Conservation (phyloP, 2,888 invertebrate genomes). For the Aphodius granarius region DNA sequence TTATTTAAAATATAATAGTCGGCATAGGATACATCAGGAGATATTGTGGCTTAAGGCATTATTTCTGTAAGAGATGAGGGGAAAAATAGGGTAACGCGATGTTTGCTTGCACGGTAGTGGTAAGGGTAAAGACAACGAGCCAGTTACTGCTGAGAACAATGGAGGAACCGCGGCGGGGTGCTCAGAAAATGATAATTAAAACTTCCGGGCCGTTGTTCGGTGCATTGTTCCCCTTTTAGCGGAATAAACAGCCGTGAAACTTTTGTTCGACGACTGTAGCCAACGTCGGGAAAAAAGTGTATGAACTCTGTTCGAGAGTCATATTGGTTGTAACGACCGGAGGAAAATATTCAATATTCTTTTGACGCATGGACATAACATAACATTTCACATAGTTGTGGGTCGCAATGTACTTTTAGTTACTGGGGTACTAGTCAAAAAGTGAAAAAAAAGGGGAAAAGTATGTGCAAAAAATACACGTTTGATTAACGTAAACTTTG, state of each 20-base stretch:
- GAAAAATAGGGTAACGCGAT: not conserved
- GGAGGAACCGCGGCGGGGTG: not conserved
- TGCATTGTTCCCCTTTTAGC: slow-evolving; percentile 6
- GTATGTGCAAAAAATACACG: too few species aligned
- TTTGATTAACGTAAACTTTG: too few species aligned
- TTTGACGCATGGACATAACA: too few species aligned
- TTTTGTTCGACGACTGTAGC: not conserved
- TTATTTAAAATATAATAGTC: too few species aligned
- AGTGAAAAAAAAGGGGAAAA: too few species aligned
- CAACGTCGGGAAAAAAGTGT: not conserved
- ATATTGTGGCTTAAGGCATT: not conserved
- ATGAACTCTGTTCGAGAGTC: not conserved
- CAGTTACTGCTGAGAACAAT: not conserved
- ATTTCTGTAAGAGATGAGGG: not conserved
- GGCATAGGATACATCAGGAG: too few species aligned
- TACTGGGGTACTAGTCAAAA: too few species aligned
- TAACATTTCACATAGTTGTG: too few species aligned
- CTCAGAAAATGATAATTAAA: slow-evolving; percentile 12
- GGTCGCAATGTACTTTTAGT: too few species aligned
- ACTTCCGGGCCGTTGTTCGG: slow-evolving; percentile 8
- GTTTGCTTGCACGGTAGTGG: not conserved
- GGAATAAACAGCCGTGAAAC: slow-evolving; percentile 14
- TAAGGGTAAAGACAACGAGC: not conserved
- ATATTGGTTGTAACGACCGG: not conserved
- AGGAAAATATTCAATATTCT: not conserved